Conservation (phyloP, 2,113 vertebrate genomes). For the Parotia lawesii region DNA sequence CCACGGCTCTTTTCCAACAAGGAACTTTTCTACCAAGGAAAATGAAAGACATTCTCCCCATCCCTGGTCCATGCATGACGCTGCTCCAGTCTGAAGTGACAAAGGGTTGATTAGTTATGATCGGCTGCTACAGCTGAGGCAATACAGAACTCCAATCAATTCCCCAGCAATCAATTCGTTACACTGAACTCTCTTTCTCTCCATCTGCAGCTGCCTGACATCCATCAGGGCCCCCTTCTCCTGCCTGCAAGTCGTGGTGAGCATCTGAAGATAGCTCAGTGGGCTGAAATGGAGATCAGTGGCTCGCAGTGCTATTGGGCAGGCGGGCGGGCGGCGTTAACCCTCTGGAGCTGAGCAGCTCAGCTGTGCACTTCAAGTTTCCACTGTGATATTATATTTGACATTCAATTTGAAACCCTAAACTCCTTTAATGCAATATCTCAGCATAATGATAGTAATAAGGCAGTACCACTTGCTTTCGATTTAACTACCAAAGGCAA, state of each 20-base stretch:
- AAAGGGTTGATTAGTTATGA: constrained; percentile 54
- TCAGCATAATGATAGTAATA: constrained; percentile 66
- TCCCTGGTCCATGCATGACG: not conserved
- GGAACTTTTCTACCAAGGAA: constrained; percentile 31
- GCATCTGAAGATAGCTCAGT: constrained; percentile 18
- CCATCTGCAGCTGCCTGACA: constrained; percentile 1
- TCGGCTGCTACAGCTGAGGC: not conserved
- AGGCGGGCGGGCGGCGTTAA: not conserved
- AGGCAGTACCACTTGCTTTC: constrained; percentile 42
- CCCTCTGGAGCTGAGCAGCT: constrained; percentile 45
- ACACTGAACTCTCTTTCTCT: constrained; percentile 11
- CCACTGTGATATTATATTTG: constrained; percentile 68
- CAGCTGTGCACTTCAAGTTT: constrained; percentile 44
- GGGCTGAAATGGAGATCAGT: constrained; percentile 4
- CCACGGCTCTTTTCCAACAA: not conserved
- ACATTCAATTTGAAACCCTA: constrained; percentile 70
- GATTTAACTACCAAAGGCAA: constrained; percentile 59
- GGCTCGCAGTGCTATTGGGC: not conserved
- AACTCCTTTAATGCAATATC: constrained; percentile 67
- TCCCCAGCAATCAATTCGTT: constrained; percentile 50
- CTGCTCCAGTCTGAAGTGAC: constrained; percentile 6
- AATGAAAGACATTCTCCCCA: not conserved
- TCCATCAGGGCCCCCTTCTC: not conserved
- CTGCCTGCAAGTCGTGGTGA: not conserved
- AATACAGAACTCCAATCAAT: constrained; percentile 39